A percentile compares a stretch with the other conserved stretches of the same genome.
These are phyloP conservation scores for Puma concolor DNA, from an alignment of 2,113 vertebrate genomes.

Conservation along the genomic window DNA sequence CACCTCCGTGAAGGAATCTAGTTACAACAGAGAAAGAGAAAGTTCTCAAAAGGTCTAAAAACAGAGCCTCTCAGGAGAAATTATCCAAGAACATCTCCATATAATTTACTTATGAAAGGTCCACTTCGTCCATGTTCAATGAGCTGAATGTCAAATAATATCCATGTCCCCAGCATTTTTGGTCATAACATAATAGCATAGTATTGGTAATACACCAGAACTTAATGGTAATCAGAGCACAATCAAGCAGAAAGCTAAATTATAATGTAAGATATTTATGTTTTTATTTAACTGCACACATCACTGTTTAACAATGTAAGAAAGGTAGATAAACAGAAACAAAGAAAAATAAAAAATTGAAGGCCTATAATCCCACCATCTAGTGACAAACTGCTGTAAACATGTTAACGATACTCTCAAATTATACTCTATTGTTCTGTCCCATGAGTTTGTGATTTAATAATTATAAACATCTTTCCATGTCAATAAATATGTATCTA, in stretches of 20 bases:
- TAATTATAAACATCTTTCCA: neutral
- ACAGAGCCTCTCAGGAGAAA: neutral
- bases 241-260: conserved; percentile 37
- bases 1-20: conserved; percentile 71
- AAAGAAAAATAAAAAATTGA: neutral
- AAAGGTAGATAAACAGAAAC: conserved; percentile 1
- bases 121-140: neutral
- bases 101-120: neutral
- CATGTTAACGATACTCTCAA: neutral
- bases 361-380: neutral
- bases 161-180: neutral
- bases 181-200: neutral
- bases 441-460: neutral
- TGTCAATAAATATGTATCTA: neutral
- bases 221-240: neutral
- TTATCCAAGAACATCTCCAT: neutral
- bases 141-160: neutral
- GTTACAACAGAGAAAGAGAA: neutral
- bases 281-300: neutral
- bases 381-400: neutral
- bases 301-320: conserved; percentile 1
- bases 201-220: conserved; percentile 2
- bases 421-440: neutral
- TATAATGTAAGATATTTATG: neutral
- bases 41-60: neutral